A percentile compares a stretch with the other conserved stretches of the same genome.
Conservation (phyloP, 1,140 invertebrate species). For the Drosophila guanche region DNA sequence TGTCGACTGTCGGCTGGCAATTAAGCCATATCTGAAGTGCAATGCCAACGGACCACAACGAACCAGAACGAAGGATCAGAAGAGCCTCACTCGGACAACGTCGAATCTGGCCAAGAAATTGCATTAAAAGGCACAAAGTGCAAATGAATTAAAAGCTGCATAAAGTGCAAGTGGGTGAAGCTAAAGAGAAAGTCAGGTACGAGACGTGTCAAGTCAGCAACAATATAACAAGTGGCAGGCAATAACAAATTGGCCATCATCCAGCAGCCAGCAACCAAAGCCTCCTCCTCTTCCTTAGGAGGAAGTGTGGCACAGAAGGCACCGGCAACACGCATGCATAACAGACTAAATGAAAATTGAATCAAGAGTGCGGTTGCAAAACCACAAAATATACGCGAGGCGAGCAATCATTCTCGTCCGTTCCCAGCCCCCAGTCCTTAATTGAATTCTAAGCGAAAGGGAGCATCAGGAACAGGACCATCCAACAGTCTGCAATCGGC, state of each 20-base stretch:
- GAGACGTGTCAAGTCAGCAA: slow-evolving; percentile 50
- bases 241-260: slow-evolving; percentile 40
- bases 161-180: slow-evolving; percentile 8
- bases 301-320: neutral
- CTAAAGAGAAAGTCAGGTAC: slow-evolving; percentile 13
- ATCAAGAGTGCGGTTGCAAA: slow-evolving; percentile 54
- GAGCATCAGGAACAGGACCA: slow-evolving; percentile 8
- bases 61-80: neutral
- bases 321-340: slow-evolving; percentile 51
- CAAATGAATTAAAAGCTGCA: slow-evolving; percentile 42
- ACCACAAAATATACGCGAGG: slow-evolving; percentile 54
- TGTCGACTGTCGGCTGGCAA: slow-evolving; percentile 55
- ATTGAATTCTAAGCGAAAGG: slow-evolving; percentile 68
- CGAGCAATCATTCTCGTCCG: slow-evolving; percentile 21
- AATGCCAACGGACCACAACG: slow-evolving; percentile 9
- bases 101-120: slow-evolving; percentile 45
- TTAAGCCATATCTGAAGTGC: slow-evolving; percentile 53
- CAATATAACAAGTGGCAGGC: slow-evolving; percentile 27
- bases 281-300: neutral
- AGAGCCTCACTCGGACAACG: neutral
- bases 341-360: slow-evolving; percentile 64
- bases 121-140: slow-evolving; percentile 49
- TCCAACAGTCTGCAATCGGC: too few relatives aligned
- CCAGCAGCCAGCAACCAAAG: slow-evolving; percentile 7
- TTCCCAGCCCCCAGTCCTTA: slow-evolving; percentile 19